Base-by-base conservation (phyloP, 2,888 invertebrate genomes). In the Copidosoma aretas region DNA sequence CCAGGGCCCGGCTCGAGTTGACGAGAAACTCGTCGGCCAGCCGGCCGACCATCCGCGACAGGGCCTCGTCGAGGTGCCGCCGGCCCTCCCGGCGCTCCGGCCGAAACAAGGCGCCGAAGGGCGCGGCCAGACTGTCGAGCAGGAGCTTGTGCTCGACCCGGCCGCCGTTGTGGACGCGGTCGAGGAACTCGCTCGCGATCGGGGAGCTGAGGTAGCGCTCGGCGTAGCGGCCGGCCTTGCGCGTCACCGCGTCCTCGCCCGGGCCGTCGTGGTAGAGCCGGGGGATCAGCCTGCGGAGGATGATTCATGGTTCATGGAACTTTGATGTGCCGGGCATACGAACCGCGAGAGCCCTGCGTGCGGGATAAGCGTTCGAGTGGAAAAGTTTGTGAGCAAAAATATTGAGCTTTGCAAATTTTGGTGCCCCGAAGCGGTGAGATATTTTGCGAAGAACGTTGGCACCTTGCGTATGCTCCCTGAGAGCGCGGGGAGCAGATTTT, bases 1-100 rank as follows among this genome's bases (percentile, higher is more conserved):
- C 87, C 75, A 89, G 87, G 83, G 88, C 86, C 84, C 89, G 92
- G 61, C 90, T 90, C 69, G 88, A 87, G 1, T 91, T 87, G 5
- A 88, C 85, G 78, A 90, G 84, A 39, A 93, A 78, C 62, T 84
- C 84, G 60, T 86, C 84, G 39, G 86, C 83, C 52, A 90, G 78
- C 52, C 84, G 77, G 65, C 84, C 83, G 19, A 90, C 82, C 61
- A 90, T 83, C 76, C 88, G 84, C 0, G 90, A 89, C 52, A 90
- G 79, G 0, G 86, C 84, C 71, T 87, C 85, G 75, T 89, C 89
- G 53, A 85, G 53, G 1, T 75, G 73, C 32, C 77, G 73, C 14
- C 73, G 70, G 1, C 76, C 75, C 10, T n/a, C 14, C n/a, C 5
- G 10, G 12, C 5, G 8, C n/a, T 52, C 22, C 2, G 5, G n/a